Evolutionary conservation across 2,888 invertebrate species (phyloP).

Genomic region (Agrilus biguttatus): DNA sequence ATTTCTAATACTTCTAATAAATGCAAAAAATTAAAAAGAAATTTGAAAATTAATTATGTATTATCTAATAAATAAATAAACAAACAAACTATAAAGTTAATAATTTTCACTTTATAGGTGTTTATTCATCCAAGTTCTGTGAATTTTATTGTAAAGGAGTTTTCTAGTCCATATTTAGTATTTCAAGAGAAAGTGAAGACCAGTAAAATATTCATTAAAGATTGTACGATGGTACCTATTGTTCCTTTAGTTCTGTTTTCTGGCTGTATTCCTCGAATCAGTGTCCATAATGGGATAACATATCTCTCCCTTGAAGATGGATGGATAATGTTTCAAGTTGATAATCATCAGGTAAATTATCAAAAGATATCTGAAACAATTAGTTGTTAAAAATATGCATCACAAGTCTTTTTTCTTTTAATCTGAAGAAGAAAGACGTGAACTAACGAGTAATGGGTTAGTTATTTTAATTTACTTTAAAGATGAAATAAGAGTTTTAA

Average conservation of each 20-base stretch:
- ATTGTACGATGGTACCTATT: conserved; percentile 68
- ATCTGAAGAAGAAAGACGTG: too few species aligned
- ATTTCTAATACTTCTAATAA: too few species aligned
- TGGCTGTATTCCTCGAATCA: conserved; percentile 59
- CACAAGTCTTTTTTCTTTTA: too few species aligned
- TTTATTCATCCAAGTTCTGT: conserved; percentile 64
- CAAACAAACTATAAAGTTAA: too few species aligned
- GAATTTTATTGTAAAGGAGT: conserved; percentile 49
- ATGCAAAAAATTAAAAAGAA: too few species aligned
- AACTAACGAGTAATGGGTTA: too few species aligned
- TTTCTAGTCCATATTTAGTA: conserved; percentile 60
- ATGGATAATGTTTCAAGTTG: conserved; percentile 70
- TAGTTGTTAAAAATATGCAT: too few species aligned
- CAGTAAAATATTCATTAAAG: conserved; percentile 61
- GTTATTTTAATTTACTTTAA: neutral
- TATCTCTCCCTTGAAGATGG: conserved; percentile 63
- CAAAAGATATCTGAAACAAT: conserved; percentile 1
- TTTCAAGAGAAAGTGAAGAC: conserved; percentile 77
- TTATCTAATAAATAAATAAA: too few species aligned
- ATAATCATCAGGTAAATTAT: conserved; percentile 49
- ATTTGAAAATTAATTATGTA: too few species aligned
- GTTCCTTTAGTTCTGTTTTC: conserved; percentile 57
- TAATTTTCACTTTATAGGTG: conserved; percentile 25
- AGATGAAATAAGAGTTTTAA: too few species aligned
- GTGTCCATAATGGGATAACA: conserved; percentile 57